Percentiles rank a stretch among this genome's conserved stretches.
Evolutionary conservation across 2,113 vertebrate species (phyloP).

Genomic region (Neolamprologus toae): DNA sequence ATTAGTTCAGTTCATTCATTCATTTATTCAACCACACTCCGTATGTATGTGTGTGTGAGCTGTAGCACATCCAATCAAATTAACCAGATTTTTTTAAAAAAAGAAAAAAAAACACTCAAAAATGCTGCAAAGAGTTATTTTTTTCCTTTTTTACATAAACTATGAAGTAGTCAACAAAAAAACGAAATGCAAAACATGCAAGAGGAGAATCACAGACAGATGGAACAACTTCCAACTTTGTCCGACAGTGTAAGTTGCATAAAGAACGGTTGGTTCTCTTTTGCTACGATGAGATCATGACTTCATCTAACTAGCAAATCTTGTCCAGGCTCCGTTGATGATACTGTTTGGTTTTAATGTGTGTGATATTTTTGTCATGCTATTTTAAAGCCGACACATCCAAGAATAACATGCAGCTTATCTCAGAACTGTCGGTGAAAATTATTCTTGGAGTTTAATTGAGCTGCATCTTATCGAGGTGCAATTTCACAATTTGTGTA

Average conservation of each 20-base stretch:
- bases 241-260: neutral
- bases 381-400: neutral
- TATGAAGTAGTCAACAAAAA: neutral
- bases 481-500: neutral
- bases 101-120: neutral
- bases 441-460: neutral
- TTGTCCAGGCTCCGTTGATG: too few relatives aligned
- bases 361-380: neutral
- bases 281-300: neutral
- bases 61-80: neutral
- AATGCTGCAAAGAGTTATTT: neutral
- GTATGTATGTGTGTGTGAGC: neutral
- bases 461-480: accelerated
- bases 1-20: neutral
- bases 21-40: neutral
- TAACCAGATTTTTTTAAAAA: neutral
- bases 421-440: accelerated
- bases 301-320: neutral
- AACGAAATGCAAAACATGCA: accelerated
- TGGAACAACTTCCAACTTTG: neutral
- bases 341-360: too few relatives aligned
- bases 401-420: neutral
- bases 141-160: neutral
- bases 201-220: neutral
- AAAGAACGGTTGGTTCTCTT: accelerated